Base-by-base conservation (phyloP, 1,140 invertebrate species). In the Zaprionus ghesquierei region DNA sequence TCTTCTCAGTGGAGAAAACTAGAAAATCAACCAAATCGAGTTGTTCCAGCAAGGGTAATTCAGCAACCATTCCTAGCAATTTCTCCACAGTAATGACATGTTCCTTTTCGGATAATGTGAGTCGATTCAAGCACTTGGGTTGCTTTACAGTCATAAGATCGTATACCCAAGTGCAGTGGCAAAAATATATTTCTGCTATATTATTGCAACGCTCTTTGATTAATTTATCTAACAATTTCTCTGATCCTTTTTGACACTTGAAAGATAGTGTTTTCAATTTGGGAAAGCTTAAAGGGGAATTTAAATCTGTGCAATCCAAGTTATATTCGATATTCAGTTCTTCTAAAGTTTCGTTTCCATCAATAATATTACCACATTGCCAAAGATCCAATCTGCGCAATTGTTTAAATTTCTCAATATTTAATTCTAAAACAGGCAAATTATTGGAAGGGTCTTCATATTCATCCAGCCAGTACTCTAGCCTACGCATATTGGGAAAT, bases 341-440 rank as follows among this genome's bases (percentile, higher is more conserved):
- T 33, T 71, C 62, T 12, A 71, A 10, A 3, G 31, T 22, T 5
- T 10, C 5, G 12, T 35, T 18, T 3, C 31, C 8, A 13, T 22
- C 23, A 41, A 25, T 3, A 35, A 15, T 22, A 6, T 0, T 46
- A 6, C 29, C 33, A 3, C 29, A 35, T 35, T 56, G 29, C 10
- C 13, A 27, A 3, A 65, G n/a, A 25, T 71, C 61, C 25, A 71
- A 23, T 44, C 46, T 56, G 1, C 44, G 69, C 33, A 71, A 22
- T 10, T 59, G 5, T 5, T 6, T 25, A 38, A 38, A 38, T 15
- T 15, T n/a, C n/a, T 51, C 33, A 59, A 18, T 29, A 41, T 2
- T 13, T 20, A 49, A 44, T 25, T 23, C 2, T 4, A 29, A 18
- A 1, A 13, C 51, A 12, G 2, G 8, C 4, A 22, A 18, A 13